Evolutionary conservation across 2,797 vertebrate genomes (phyloP).

Genomic region (Buceros bicornis): DNA sequence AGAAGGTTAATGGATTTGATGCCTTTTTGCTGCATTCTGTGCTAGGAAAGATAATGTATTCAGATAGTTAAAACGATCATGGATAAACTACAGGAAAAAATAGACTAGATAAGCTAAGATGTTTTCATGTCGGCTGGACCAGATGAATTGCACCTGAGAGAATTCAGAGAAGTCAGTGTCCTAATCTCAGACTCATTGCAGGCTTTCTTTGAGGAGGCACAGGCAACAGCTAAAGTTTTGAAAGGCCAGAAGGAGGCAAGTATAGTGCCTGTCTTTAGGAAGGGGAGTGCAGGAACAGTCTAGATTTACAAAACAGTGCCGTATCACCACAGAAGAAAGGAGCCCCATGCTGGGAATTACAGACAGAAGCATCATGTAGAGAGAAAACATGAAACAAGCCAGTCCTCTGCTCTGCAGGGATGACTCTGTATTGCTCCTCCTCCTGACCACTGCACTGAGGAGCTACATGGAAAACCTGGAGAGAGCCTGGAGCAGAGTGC

Average conservation of each 20-base stretch:
- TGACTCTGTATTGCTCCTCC: background rate
- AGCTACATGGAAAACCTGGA: background rate
- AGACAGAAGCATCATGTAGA: background rate
- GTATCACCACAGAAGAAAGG: background rate
- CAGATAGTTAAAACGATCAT: background rate
- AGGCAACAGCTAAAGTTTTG: background rate
- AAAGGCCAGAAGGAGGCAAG: background rate
- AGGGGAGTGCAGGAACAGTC: background rate
- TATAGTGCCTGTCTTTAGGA: background rate
- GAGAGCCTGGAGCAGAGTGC: background rate
- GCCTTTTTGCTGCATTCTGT: background rate
- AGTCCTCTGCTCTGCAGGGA: background rate
- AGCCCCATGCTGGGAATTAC: background rate
- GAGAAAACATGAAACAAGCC: background rate
- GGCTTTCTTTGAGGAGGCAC: constrained; percentile 27
- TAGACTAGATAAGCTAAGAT: constrained; percentile 1
- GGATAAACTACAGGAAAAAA: constrained; percentile 6
- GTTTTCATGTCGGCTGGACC: constrained; percentile 23
- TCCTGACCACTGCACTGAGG: background rate
- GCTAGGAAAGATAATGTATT: background rate
- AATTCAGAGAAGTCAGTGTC: constrained; percentile 11
- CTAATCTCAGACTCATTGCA: constrained; percentile 25
- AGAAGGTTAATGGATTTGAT: background rate
- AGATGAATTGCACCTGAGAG: constrained; percentile 60
- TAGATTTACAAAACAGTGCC: background rate